phyloP scores from a whole-genome alignment of 2,888 invertebrate genomes.

The Lymantria dispar region DNA sequence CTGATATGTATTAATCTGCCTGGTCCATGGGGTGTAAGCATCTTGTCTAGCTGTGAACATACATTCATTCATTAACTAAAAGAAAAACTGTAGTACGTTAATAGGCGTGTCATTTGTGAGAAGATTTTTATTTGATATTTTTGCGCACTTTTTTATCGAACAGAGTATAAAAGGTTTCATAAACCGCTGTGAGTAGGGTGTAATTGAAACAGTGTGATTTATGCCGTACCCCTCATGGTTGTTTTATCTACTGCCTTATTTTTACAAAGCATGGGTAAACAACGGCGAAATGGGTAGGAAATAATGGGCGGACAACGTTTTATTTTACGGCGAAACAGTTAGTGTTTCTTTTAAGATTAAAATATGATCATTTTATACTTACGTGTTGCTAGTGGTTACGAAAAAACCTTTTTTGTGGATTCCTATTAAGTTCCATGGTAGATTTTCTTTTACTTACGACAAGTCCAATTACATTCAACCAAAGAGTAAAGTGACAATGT shows the following conservation, averaged over 20 bases:
- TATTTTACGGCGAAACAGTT: conserved; percentile 15
- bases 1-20: too few species aligned
- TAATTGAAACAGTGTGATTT: conserved; percentile 72
- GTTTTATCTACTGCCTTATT: conserved; percentile 32
- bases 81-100: too few species aligned
- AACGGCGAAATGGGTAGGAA: conserved; percentile 22
- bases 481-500: too few species aligned
- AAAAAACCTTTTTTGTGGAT: too few species aligned
- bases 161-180: conserved; percentile 6
- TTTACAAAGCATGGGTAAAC: conserved; percentile 27
- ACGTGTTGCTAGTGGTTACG: too few species aligned
- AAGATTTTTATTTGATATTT: background rate
- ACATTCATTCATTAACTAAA: too few species aligned
- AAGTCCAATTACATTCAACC: too few species aligned
- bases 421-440: too few species aligned
- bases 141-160: background rate
- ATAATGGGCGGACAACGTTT: conserved; percentile 18
- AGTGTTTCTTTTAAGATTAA: conserved; percentile 12
- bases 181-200: conserved; percentile 40
- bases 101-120: too few species aligned
- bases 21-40: too few species aligned
- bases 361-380: background rate
- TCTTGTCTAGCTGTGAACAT: too few species aligned
- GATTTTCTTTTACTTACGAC: too few species aligned
- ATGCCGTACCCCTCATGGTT: conserved; percentile 38